phyloP scores from a whole-genome alignment of 2,113 vertebrate genomes.

The Eleginops maclovinus region DNA sequence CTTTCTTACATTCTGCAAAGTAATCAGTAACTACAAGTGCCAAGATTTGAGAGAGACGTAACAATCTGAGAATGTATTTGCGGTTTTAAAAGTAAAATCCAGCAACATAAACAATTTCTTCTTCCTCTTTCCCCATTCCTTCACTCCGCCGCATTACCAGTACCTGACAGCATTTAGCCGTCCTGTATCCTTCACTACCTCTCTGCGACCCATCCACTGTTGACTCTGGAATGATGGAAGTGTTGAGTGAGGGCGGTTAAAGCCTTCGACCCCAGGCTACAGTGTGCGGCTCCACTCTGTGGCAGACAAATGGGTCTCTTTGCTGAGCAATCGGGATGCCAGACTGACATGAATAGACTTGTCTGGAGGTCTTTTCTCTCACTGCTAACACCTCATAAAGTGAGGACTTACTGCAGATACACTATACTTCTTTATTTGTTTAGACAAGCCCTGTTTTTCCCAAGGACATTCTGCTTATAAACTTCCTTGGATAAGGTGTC shows the following conservation, averaged over 20 bases:
- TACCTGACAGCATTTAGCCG: not conserved
- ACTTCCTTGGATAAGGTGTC: not conserved
- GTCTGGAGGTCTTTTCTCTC: not conserved
- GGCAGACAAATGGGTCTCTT: not conserved
- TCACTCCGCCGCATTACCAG: not conserved
- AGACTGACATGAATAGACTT: not conserved
- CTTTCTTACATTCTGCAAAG: no score
- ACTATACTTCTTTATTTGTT: not conserved
- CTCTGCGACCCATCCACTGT: not conserved
- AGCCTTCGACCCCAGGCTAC: slow-evolving; percentile 14
- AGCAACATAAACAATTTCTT: not conserved
- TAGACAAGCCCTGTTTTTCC: not conserved
- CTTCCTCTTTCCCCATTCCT: not conserved
- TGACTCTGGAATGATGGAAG: not conserved
- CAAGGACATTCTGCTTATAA: no score
- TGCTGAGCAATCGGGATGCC: not conserved
- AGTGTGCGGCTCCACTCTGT: not conserved
- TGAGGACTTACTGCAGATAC: not conserved
- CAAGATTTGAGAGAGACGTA: no score
- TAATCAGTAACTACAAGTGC: no score
- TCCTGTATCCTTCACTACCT: not conserved
- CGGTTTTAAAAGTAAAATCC: not conserved
- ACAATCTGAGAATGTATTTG: no score
- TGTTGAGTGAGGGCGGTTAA: slow-evolving; percentile 15
- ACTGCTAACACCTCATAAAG: not conserved